Percentiles rank a stretch among this genome's conserved stretches.
Conservation (phyloP, 2,888 invertebrate genomes). For the Mantis religiosa region DNA sequence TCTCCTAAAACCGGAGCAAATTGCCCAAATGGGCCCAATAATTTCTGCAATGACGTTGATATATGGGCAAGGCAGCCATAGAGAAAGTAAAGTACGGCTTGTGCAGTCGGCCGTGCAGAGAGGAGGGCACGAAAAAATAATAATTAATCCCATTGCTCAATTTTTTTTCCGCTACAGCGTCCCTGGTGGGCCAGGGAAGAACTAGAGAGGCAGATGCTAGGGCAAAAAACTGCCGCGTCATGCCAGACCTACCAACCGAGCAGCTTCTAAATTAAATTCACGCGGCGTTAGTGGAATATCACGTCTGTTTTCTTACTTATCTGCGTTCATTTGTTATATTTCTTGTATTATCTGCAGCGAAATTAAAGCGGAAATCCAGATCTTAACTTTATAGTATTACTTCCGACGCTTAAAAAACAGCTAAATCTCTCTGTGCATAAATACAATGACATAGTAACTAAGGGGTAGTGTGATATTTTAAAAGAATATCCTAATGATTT, state of each 20-base stretch:
- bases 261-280: background rate
- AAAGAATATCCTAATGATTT: no score
- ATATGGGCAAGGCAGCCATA: constrained; percentile 5
- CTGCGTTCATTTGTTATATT: background rate
- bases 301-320: background rate
- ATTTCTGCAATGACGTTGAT: constrained; percentile 39
- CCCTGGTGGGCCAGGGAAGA: background rate
- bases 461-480: no score
- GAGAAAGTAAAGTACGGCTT: background rate
- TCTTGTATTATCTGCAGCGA: background rate
- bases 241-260: background rate
- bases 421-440: no score
- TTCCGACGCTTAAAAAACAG: no score
- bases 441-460: no score
- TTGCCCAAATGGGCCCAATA: constrained; percentile 45
- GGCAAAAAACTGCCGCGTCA: background rate
- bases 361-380: no score
- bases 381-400: no score
- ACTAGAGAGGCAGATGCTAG: background rate
- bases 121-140: background rate
- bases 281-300: background rate
- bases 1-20: constrained; percentile 41
- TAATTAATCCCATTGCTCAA: background rate
- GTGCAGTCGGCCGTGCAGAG: background rate
- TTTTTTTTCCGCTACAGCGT: background rate